Percentiles rank a stretch among this genome's conserved stretches.
Conservation (phyloP, 2,797 vertebrate genomes). For the Saxicola maurus region DNA sequence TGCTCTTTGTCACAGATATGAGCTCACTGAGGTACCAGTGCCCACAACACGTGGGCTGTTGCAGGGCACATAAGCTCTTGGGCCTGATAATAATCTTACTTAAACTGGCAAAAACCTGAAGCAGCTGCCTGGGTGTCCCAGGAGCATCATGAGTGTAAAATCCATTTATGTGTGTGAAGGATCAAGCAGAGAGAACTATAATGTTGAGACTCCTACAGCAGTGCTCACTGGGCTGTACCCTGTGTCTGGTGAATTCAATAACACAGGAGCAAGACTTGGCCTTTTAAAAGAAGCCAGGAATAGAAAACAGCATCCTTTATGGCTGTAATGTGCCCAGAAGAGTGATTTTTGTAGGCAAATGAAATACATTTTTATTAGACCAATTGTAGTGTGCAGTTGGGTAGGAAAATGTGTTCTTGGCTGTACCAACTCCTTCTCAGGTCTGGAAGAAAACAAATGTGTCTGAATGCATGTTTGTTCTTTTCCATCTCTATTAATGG, state of each 20-base stretch:
- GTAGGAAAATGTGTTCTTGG: neutral
- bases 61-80: neutral
- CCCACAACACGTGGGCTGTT: neutral
- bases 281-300: slow-evolving; percentile 2
- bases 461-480: neutral
- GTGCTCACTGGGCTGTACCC: neutral
- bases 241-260: neutral
- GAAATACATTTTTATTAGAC: slow-evolving; percentile 16
- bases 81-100: neutral
- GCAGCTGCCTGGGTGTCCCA: slow-evolving; percentile 9
- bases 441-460: neutral
- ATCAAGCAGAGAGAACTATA: neutral
- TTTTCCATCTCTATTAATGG: neutral
- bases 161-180: neutral
- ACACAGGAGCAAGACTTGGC: neutral
- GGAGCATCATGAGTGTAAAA: slow-evolving; percentile 26
- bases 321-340: neutral
- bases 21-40: neutral
- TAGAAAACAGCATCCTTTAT: neutral
- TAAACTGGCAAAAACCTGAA: neutral
- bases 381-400: neutral
- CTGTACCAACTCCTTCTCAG: neutral
- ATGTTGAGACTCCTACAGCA: neutral
- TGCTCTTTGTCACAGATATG: neutral
- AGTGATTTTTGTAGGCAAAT: slow-evolving; percentile 9